A percentile compares a stretch with the other conserved stretches of the same genome.
These are phyloP conservation scores for Etheostoma nigrum DNA, from an alignment of 2,797 vertebrate genomes.

Conservation along the genomic window DNA sequence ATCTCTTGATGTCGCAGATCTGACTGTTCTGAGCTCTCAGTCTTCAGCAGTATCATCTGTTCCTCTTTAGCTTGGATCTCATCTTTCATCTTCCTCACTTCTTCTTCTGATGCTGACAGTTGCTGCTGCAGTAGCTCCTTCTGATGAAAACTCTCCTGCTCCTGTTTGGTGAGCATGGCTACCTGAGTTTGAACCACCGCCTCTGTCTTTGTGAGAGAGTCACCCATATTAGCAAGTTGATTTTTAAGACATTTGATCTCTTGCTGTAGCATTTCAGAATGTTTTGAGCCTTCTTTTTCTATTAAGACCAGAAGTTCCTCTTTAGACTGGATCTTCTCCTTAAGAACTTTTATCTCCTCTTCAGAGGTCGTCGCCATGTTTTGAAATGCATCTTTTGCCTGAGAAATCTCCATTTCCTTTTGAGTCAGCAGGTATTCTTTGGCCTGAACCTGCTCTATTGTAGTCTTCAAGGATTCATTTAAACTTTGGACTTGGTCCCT, in stretches of 20 bases:
- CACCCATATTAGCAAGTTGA: slow-evolving; percentile 9
- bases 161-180: slow-evolving; percentile 31
- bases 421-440: slow-evolving; percentile 62
- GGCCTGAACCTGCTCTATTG: slow-evolving; percentile 55
- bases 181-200: slow-evolving; percentile 42
- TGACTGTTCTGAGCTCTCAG: slow-evolving; percentile 25
- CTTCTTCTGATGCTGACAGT: slow-evolving; percentile 33
- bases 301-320: slow-evolving; percentile 52
- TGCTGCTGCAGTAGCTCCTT: slow-evolving; percentile 53
- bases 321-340: slow-evolving; percentile 49
- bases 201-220: slow-evolving; percentile 52
- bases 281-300: slow-evolving; percentile 26
- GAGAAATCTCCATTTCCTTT: slow-evolving; percentile 58
- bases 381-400: slow-evolving; percentile 47
- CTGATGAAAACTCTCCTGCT: slow-evolving; percentile 47
- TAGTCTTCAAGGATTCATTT: slow-evolving; percentile 41
- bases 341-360: slow-evolving; percentile 64
- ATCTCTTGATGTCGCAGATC: slow-evolving; percentile 74
- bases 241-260: slow-evolving; percentile 54
- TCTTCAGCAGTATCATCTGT: slow-evolving; percentile 55
- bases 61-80: slow-evolving; percentile 59
- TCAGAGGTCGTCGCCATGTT: slow-evolving; percentile 50
- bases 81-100: slow-evolving; percentile 44
- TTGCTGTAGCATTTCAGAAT: slow-evolving; percentile 50
- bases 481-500: slow-evolving; percentile 44